These are phyloP conservation scores for Idaea biselata DNA, from an alignment of 2,888 invertebrate genomes.

Conservation along the genomic window DNA sequence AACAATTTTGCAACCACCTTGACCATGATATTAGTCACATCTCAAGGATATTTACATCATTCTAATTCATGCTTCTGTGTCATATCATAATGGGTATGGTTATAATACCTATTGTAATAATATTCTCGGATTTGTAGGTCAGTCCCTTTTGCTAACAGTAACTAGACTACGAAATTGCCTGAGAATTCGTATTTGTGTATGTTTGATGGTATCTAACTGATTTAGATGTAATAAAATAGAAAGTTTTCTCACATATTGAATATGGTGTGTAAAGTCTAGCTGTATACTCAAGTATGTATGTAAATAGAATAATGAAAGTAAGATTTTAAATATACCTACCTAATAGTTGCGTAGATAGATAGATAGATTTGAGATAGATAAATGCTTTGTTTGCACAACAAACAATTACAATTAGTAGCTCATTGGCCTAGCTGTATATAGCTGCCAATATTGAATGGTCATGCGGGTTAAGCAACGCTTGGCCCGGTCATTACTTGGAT, in stretches of 20 bases:
- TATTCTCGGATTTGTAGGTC: neutral
- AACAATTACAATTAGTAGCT: too few relatives aligned
- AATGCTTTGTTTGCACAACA: too few relatives aligned
- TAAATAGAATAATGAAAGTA: too few relatives aligned
- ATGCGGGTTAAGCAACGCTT: too few relatives aligned
- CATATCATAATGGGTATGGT: neutral
- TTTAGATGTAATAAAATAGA: neutral
- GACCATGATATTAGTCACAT: neutral
- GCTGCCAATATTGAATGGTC: too few relatives aligned
- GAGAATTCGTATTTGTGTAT: neutral
- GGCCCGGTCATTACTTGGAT: too few relatives aligned
- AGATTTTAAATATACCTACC: too few relatives aligned
- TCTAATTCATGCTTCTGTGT: neutral
- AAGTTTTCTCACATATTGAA: neutral
- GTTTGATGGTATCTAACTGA: neutral
- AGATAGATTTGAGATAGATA: too few relatives aligned
- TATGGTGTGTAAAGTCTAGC: neutral
- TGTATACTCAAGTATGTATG: too few relatives aligned
- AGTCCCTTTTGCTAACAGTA: neutral
- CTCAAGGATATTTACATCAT: neutral
- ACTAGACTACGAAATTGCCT: constrained; percentile 1
- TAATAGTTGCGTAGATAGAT: too few relatives aligned
- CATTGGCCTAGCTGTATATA: too few relatives aligned
- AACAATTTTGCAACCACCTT: neutral
- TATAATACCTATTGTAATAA: neutral